Evolutionary conservation across 2,113 vertebrate genomes (phyloP), one percentile per base, ranked within the genome.

Genomic region (Abramis brama): DNA sequence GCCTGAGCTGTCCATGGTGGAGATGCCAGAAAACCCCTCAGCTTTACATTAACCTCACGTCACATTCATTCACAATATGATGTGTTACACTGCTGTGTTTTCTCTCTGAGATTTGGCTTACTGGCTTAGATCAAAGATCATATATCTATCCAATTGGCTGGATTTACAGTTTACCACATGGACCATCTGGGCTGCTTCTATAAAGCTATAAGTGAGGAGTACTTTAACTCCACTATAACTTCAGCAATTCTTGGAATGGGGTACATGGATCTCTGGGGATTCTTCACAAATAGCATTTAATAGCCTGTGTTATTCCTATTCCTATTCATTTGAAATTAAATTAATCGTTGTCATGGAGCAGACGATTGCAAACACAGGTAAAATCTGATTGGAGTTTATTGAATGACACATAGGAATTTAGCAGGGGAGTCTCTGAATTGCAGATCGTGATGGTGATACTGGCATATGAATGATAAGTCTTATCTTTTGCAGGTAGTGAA

Each of bases 11-110:
- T 74, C 82, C 81, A 43, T 57, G 12, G 64, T 52, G 47, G 43
- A 68, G 30, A 71, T 70, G 64, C 30, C 81, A 55, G 17, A 83
- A 68, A 55, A n/a, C 43, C 64, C 64, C 0, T 11, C 23, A 73
- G 68, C 66, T 73, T 73, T 83, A 27, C 47, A 83, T 83, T 71
- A 57, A 83, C 62, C 13, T 52, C 39, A 68, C 13, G 6, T 57
- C 81, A 57, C 66, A 39, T 57, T 83, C 81, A 83, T 71, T n/a
- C 47, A 39, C 21, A 52, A 25, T 68, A 70, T 68, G 62, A 70
- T 70, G 62, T 52, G 60, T 71, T 57, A 57, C 19, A 71, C 79
- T 70, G 30, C 47, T 57, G 17, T 70, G 47, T 23, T 73, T 55
- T 73, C 23, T n/a, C 47, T 70, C 21, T 17, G 30, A 71, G 30